Evolutionary conservation across 2,113 vertebrate species (phyloP).

Genomic region (Burhinus oedicnemus): DNA sequence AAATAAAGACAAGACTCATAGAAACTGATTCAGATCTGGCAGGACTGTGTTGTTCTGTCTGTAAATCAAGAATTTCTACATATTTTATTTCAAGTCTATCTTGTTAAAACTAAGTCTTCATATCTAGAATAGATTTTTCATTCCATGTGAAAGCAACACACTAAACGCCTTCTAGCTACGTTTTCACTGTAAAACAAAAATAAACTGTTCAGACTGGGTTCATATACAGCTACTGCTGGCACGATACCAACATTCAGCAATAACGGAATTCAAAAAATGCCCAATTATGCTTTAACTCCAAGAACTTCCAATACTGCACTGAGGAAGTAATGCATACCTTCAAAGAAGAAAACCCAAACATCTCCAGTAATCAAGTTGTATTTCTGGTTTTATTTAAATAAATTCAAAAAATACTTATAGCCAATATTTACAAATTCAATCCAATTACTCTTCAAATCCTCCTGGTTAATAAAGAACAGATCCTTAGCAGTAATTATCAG

Average conservation of each 20-base stretch:
- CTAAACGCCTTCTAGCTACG: neutral
- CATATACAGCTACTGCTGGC: neutral
- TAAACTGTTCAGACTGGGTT: neutral
- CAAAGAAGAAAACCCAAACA: neutral
- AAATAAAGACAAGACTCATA: neutral
- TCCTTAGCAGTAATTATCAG: neutral
- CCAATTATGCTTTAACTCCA: neutral
- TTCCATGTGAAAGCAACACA: neutral
- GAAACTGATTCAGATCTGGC: neutral
- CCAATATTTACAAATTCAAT: neutral
- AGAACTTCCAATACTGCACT: neutral
- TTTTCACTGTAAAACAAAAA: neutral
- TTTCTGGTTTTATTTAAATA: conserved; percentile 16
- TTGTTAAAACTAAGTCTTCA: neutral
- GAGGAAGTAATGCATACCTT: neutral
- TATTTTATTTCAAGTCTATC: neutral
- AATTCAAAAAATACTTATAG: neutral
- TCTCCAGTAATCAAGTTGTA: neutral
- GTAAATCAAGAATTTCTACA: neutral
- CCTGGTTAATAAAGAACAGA: neutral
- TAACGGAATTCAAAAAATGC: neutral
- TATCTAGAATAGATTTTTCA: neutral
- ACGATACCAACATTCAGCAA: neutral
- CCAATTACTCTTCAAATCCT: neutral
- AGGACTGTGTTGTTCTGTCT: neutral